phyloP scores from a whole-genome alignment of 2,113 vertebrate genomes.

The Verasper variegatus region DNA sequence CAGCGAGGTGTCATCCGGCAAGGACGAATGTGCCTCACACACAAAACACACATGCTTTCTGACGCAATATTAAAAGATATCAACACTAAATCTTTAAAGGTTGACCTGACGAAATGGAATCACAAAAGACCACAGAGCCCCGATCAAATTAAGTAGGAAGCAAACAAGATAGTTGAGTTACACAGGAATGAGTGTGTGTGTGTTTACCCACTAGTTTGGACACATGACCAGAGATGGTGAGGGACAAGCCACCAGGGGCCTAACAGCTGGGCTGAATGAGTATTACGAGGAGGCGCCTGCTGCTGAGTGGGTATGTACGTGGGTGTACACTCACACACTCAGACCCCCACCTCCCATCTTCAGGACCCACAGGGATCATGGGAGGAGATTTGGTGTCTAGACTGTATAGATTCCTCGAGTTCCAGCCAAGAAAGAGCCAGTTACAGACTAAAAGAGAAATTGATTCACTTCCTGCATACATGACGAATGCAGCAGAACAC shows the following conservation, averaged over 20 bases:
- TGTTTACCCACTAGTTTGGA: slow-evolving; percentile 14
- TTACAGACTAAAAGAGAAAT: slow-evolving; percentile 37
- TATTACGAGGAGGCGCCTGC: slow-evolving; percentile 51
- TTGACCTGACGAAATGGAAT: neutral
- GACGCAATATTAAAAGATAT: neutral
- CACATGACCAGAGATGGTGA: slow-evolving; percentile 18
- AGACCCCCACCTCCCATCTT: slow-evolving; percentile 45
- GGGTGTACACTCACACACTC: neutral
- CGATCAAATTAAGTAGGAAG: slow-evolving; percentile 1
- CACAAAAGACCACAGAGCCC: neutral
- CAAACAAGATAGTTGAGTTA: slow-evolving; percentile 9
- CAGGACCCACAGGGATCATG: slow-evolving; percentile 70
- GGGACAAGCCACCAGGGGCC: slow-evolving; percentile 50
- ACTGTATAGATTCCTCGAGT: slow-evolving; percentile 79
- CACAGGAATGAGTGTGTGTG: neutral
- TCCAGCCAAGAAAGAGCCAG: slow-evolving; percentile 68
- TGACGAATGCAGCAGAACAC: slow-evolving; percentile 42
- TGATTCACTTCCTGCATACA: slow-evolving; percentile 45
- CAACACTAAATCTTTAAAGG: neutral
- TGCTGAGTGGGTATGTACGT: slow-evolving; percentile 38
- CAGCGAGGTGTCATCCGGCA: slow-evolving; percentile 25
- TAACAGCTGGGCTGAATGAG: slow-evolving; percentile 72
- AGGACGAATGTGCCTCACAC: slow-evolving; percentile 39
- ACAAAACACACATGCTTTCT: neutral
- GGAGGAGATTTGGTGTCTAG: slow-evolving; percentile 79